Conservation (phyloP, 2,797 vertebrate species). For the Vireo griseus region DNA sequence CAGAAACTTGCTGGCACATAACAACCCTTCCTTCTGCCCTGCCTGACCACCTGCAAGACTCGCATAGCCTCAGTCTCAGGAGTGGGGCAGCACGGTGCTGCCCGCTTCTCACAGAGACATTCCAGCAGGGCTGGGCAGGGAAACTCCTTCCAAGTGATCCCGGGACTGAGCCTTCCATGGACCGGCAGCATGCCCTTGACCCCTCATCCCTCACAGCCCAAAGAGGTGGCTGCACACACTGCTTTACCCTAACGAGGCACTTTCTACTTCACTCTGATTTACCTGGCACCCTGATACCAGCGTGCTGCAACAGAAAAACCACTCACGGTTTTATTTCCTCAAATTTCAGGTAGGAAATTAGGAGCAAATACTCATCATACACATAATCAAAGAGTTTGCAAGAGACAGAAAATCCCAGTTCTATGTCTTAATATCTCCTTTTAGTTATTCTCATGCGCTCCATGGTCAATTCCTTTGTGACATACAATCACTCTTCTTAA, state of each 20-base stretch:
- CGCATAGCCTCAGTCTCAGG: not conserved
- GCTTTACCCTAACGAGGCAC: not conserved
- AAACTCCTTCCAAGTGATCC: not conserved
- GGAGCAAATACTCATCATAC: not conserved
- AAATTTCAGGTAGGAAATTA: not conserved
- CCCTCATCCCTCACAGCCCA: not conserved
- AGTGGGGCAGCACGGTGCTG: rapidly evolving
- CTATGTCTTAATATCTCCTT: not conserved
- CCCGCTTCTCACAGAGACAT: not conserved
- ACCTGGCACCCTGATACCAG: not conserved
- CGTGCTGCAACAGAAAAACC: not conserved
- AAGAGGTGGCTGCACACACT: rapidly evolving
- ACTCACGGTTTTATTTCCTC: not conserved
- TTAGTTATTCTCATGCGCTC: not conserved
- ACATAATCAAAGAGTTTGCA: not conserved
- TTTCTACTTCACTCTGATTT: not conserved
- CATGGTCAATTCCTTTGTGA: not conserved
- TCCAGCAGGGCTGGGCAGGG: not conserved
- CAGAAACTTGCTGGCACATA: not conserved
- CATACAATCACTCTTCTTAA: not conserved
- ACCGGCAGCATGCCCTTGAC: not conserved
- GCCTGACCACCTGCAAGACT: not conserved
- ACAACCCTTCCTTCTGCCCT: not conserved
- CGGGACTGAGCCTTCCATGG: not conserved
- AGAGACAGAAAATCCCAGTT: not conserved